Evolutionary conservation across 2,797 vertebrate genomes (phyloP).

Genomic region (Xerus rutilus): DNA sequence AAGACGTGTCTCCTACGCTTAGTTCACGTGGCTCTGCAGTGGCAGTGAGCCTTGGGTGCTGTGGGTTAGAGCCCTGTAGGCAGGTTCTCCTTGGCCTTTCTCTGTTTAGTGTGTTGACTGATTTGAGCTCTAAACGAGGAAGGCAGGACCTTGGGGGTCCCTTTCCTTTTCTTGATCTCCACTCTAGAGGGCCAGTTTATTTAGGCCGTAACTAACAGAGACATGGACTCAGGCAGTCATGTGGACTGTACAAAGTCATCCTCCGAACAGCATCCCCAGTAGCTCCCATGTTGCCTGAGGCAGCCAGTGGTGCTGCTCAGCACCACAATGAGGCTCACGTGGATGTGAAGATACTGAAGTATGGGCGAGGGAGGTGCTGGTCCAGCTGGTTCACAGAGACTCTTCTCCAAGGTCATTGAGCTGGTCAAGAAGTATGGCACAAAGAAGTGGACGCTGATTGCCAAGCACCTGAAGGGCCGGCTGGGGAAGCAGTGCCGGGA

Average conservation of each 20-base stretch:
- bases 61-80: background rate
- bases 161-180: background rate
- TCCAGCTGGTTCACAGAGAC: background rate
- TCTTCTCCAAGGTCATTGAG: conserved; percentile 93
- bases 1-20: too few species aligned
- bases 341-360: background rate
- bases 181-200: background rate
- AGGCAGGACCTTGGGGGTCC: background rate
- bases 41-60: background rate
- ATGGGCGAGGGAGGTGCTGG: background rate
- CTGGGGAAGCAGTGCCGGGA: conserved; percentile 98
- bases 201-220: background rate
- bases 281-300: background rate
- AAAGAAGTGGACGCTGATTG: conserved; percentile 97
- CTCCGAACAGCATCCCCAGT: accelerated
- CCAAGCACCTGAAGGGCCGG: conserved; percentile 97
- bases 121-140: background rate
- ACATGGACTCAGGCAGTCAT: background rate
- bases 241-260: background rate
- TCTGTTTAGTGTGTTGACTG: background rate
- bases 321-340: accelerated
- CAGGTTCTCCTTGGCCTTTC: background rate
- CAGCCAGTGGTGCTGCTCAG: background rate
- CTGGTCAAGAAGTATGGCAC: conserved; percentile 97
- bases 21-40: too few species aligned